Evolutionary conservation across 2,888 invertebrate genomes (phyloP).

Genomic region (Polyommatus icarus): DNA sequence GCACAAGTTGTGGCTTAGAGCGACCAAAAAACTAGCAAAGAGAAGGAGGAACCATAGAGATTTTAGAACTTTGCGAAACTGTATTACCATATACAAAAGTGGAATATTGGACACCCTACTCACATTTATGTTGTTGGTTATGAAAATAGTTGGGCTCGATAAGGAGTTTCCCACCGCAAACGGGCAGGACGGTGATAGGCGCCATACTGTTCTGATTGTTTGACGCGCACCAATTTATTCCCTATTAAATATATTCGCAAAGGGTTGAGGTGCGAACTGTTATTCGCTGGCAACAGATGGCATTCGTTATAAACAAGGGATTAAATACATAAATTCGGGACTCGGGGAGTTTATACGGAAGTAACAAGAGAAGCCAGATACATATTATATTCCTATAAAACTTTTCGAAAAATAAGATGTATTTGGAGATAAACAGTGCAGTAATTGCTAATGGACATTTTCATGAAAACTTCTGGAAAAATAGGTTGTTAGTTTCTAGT

Average conservation of each 20-base stretch:
- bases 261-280: constrained; percentile 70
- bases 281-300: constrained; percentile 65
- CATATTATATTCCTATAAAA: neutral
- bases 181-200: constrained; percentile 67
- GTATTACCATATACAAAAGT: neutral
- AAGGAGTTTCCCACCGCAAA: constrained; percentile 36
- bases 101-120: constrained; percentile 18
- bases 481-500: neutral
- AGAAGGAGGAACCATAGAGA: neutral
- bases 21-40: neutral
- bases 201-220: constrained; percentile 76
- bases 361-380: neutral
- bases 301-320: constrained; percentile 39
- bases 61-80: neutral
- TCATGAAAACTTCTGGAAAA: neutral
- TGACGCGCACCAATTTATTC: constrained; percentile 72
- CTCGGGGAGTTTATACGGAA: neutral
- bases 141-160: constrained; percentile 11
- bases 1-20: neutral
- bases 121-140: constrained; percentile 5
- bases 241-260: constrained; percentile 62
- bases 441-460: neutral
- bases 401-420: too few relatives aligned
- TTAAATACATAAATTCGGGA: constrained; percentile 36
- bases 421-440: neutral